Evolutionary conservation across 2,888 invertebrate species (phyloP), one percentile per base, ranked within the genome.

Genomic region (Eledona agricola): DNA sequence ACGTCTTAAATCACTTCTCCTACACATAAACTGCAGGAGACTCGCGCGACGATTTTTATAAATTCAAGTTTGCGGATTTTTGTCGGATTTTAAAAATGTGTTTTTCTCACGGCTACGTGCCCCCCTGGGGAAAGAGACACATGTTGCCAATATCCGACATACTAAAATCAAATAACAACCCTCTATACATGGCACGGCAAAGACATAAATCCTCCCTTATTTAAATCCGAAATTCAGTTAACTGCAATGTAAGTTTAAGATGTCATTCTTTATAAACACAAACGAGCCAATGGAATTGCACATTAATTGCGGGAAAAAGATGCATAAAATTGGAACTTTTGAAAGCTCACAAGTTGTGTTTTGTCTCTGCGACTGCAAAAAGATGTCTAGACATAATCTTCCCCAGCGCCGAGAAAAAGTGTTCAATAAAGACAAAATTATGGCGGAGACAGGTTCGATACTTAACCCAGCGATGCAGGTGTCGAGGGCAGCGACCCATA

Each of bases 111-210:
- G 51, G 34, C 42, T 38, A 15, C 22, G 22, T 16, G 35, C 23
- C 26, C 35, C 40, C 51, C 10, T 23, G 26, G 51, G 50, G 51
- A 26, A 51, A 19, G 22, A 22, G 15, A 49, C 49, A 63, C 58
- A 54, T 63, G 65, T 58, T 58, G 57, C 62, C 62, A 55, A 60
- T 59, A 58, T 57, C 47, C 58, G 54, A 61, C 56, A 59, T 53
- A 53, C 60, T 60, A 62, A 62, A 60, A 62, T 63, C 61, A 59
- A 59, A 61, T 62, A 57, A 55, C 37, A 60, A 60, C 58, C 59
- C 56, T 56, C 58, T 59, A 56, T 55, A 57, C 49, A 49, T 46
- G 47, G 46, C 42, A 42, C 29, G 37, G 37, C 22, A 17, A 37
- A 51, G 56, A 31, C 59, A 52, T 58, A 61, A 57, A 63, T 31